These are phyloP conservation scores for Harpalus rubripes DNA, from an alignment of 2,888 invertebrate species.

Conservation along the genomic window DNA sequence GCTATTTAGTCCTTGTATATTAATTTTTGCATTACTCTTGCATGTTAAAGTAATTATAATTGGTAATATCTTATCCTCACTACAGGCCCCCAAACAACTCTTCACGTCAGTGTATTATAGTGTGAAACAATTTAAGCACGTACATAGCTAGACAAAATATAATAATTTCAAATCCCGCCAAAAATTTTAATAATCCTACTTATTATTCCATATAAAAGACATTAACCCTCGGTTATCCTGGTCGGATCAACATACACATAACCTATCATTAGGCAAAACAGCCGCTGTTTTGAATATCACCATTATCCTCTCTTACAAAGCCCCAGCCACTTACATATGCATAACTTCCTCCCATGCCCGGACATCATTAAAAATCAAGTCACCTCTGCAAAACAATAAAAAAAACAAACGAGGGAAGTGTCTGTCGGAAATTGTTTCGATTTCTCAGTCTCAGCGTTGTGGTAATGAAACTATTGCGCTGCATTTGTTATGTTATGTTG, in stretches of 20 bases:
- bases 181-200: constrained; percentile 58
- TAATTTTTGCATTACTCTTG: too few relatives aligned
- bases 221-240: constrained; percentile 46
- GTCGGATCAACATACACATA: constrained; percentile 55
- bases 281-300: constrained; percentile 52
- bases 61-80: too few relatives aligned
- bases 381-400: constrained; percentile 53
- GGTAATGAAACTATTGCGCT: constrained; percentile 43
- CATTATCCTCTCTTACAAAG: constrained; percentile 23
- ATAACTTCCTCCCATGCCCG: constrained; percentile 60
- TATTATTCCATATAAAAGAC: constrained; percentile 56
- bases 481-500: constrained; percentile 13
- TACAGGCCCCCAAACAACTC: too few relatives aligned
- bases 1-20: too few relatives aligned
- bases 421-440: constrained; percentile 56
- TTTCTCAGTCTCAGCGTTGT: constrained; percentile 44
- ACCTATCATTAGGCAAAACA: constrained; percentile 59
- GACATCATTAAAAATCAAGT: constrained; percentile 63
- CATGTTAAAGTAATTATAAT: too few relatives aligned
- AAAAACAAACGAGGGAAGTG: constrained; percentile 51
- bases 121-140: neutral
- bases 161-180: constrained; percentile 50
- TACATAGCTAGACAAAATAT: constrained; percentile 40
- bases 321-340: constrained; percentile 57
- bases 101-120: neutral